These are phyloP conservation scores for Tyto alba DNA, from an alignment of 2,113 vertebrate genomes.

Conservation along the genomic window DNA sequence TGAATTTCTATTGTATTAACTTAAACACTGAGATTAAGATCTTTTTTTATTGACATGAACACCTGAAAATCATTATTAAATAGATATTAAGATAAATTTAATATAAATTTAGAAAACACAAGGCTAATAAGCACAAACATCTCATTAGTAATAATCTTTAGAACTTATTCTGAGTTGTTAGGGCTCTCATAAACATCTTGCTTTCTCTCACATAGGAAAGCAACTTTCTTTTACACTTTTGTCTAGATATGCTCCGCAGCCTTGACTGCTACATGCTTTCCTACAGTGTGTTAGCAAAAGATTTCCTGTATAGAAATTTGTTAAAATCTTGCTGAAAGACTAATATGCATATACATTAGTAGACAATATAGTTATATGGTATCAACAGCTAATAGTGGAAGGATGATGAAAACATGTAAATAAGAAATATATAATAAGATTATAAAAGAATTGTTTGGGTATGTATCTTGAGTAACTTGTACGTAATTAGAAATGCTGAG, in stretches of 20 bases:
- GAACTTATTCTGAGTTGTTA: not conserved
- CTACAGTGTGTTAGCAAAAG: not conserved
- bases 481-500: not conserved
- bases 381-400: not conserved
- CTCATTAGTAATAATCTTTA: not conserved
- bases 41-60: not conserved
- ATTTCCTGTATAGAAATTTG: not conserved
- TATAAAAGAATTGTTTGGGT: not conserved
- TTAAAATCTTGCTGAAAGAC: not conserved
- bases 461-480: not conserved
- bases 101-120: not conserved
- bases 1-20: not conserved
- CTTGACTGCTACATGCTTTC: not conserved
- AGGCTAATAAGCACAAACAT: not conserved
- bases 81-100: not conserved
- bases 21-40: not conserved
- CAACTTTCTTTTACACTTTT: not conserved
- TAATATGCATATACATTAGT: not conserved
- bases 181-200: not conserved
- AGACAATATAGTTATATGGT: not conserved
- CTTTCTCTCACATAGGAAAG: not conserved
- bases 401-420: not conserved
- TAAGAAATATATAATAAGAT: too few relatives aligned
- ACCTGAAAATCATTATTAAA: not conserved
- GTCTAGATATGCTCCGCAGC: not conserved